Percentiles rank a stretch among this genome's conserved stretches.
phyloP scores from a whole-genome alignment of 2,113 vertebrate genomes.

The Tapirus terrestris region DNA sequence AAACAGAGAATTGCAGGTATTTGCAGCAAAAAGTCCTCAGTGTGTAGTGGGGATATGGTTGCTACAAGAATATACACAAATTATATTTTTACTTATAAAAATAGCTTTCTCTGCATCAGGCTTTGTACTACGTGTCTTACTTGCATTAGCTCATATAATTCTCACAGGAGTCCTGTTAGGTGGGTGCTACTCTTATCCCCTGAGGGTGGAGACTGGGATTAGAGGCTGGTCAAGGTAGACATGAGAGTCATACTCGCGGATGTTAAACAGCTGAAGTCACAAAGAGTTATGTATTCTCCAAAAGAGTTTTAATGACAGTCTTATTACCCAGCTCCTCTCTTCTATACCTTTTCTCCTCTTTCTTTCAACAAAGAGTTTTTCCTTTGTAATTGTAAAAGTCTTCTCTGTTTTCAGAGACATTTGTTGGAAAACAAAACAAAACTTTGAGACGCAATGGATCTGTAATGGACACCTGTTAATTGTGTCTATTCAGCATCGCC shows the following conservation, averaged over 20 bases:
- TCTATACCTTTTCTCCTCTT: not conserved
- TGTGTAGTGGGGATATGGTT: not conserved
- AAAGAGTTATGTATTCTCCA: not conserved
- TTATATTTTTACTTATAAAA: constrained; percentile 5
- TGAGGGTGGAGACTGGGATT: not conserved
- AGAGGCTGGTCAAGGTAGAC: not conserved
- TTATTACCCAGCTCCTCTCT: not conserved
- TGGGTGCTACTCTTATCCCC: not conserved
- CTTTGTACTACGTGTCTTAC: not conserved
- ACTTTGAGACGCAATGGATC: not conserved
- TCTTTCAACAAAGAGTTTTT: not conserved
- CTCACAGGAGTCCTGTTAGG: not conserved
- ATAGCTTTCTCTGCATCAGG: not conserved
- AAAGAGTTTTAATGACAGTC: not conserved
- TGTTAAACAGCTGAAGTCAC: not conserved
- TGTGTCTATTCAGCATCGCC: not conserved
- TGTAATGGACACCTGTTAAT: not conserved
- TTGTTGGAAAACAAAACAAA: not conserved
- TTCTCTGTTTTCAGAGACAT: not conserved
- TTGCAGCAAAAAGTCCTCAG: not conserved
- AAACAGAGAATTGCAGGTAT: not conserved
- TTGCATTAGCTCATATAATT: not conserved
- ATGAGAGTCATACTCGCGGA: not conserved
- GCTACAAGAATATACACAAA: not conserved
- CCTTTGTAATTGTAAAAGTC: not conserved